Conservation (phyloP, 1,140 invertebrate species). For the Mizuhopecten yessoensis region DNA sequence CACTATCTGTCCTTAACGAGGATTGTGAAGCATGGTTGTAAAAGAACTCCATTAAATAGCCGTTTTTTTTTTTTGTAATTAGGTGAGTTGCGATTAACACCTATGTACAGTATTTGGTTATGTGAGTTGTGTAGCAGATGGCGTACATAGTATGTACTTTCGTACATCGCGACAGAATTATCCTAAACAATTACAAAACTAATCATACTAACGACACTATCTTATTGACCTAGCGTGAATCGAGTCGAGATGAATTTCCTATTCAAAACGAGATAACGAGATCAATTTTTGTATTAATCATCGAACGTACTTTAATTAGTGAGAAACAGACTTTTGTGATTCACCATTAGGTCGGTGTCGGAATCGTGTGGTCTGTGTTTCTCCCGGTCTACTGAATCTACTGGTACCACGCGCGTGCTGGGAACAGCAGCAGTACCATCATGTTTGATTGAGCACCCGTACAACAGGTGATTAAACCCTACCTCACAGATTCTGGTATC, state of each 20-base stretch:
- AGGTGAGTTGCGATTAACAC: no score
- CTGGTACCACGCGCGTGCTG: background rate
- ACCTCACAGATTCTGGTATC: background rate
- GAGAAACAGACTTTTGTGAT: background rate
- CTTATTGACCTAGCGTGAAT: background rate
- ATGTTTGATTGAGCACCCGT: background rate
- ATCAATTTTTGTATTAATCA: background rate
- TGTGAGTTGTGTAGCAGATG: no score
- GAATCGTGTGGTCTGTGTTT: background rate
- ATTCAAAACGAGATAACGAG: background rate
- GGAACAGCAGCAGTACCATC: background rate
- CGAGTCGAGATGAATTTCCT: background rate
- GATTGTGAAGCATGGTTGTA: no score
- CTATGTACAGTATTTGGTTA: no score
- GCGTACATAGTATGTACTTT: no score
- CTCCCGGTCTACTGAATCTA: background rate
- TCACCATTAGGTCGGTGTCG: background rate
- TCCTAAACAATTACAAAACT: no score
- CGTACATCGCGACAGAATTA: no score
- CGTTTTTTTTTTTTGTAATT: no score
- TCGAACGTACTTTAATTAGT: background rate
- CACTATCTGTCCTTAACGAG: no score
- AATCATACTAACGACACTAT: no score
- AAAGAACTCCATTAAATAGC: no score
- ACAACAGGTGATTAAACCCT: background rate